Base-by-base conservation (phyloP, 2,113 vertebrate species). In the Ornithorhynchus anatinus region DNA sequence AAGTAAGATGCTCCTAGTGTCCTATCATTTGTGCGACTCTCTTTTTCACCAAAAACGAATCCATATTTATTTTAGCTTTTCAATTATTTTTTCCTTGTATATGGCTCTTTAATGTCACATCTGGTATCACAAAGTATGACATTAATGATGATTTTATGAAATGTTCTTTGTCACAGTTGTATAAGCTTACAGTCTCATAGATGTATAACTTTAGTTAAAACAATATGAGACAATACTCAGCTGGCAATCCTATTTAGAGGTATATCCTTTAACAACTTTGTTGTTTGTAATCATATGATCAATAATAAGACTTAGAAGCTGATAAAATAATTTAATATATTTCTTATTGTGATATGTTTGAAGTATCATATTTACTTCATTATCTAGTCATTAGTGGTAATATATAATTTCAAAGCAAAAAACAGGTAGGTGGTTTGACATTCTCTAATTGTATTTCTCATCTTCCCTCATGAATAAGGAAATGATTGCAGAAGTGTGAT, bases 361-460 rank as follows among this genome's bases (percentile, higher is more conserved):
- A 37, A 75, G n/a, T 54, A 79, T 38, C n/a, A 77, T 16, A 5
- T 53, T 78, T 84, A 52, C 19, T 51, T 53, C 51, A 78, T 53
- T 75, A 35, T 32, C 8, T 19, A 69, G 6, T 73, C 48, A 73
- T 54, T 65, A 65, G 10, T 4, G 10, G 58, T 31, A 82, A 75
- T 35, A 89, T 83, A 10, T 25, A 77, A 66, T 0, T 3, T 53
- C 58, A 32, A 84, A 81, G 40, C 11, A 53, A 67, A 84, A n/a
- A 77, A 45, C 40, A 52, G 73, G 77, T 59, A 31, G n/a, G 70
- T 16, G 60, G 47, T 15, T 48, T 59, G 72, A 62, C n/a, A 60
- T 74, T 73, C 84, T 48, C 25, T 68, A 86, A 68, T 77, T 38
- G 62, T 70, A 37, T 59, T 73, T 14, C 63, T 39, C 62, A 40